Evolutionary conservation across 2,797 vertebrate species (phyloP).

Genomic region (Ambastaia sidthimunki): DNA sequence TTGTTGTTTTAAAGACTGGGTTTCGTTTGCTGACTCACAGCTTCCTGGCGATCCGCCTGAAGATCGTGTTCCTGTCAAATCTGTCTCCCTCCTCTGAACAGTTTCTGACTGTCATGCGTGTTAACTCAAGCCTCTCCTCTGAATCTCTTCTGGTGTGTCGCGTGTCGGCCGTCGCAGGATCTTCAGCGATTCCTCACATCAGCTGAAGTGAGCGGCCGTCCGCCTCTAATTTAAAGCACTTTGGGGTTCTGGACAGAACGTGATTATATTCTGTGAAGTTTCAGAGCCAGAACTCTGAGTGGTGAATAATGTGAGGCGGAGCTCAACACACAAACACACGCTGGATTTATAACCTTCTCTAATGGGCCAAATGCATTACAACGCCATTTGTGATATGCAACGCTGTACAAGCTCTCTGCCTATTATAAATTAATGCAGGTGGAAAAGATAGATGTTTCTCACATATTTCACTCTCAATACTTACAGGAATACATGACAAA

Average conservation of each 20-base stretch:
- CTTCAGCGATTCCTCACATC: slow-evolving; percentile 2
- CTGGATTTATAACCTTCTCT: slow-evolving; percentile 56
- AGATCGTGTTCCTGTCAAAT: background rate
- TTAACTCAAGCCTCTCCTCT: background rate
- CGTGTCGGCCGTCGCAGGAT: background rate
- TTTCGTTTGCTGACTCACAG: slow-evolving; percentile 10
- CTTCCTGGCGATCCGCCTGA: background rate
- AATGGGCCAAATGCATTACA: slow-evolving; percentile 62
- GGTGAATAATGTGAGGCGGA: slow-evolving; percentile 49
- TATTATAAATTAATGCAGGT: slow-evolving; percentile 58
- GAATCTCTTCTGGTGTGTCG: background rate
- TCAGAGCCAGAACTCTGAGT: slow-evolving; percentile 47
- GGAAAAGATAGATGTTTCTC: slow-evolving; percentile 34
- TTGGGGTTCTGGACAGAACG: slow-evolving; percentile 43
- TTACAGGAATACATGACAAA: slow-evolving; percentile 17
- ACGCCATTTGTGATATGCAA: slow-evolving; percentile 61
- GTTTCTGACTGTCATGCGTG: slow-evolving; percentile 8
- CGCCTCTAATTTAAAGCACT: slow-evolving; percentile 42
- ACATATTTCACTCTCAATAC: slow-evolving; percentile 26
- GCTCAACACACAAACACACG: slow-evolving; percentile 36
- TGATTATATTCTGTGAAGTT: slow-evolving; percentile 46
- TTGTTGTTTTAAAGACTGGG: background rate
- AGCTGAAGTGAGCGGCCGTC: background rate
- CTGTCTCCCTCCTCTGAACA: background rate
- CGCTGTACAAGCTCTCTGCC: slow-evolving; percentile 49